A percentile compares a stretch with the other conserved stretches of the same genome.
Conservation (phyloP, 2,113 vertebrate species). For the Phylloscopus whistleri region DNA sequence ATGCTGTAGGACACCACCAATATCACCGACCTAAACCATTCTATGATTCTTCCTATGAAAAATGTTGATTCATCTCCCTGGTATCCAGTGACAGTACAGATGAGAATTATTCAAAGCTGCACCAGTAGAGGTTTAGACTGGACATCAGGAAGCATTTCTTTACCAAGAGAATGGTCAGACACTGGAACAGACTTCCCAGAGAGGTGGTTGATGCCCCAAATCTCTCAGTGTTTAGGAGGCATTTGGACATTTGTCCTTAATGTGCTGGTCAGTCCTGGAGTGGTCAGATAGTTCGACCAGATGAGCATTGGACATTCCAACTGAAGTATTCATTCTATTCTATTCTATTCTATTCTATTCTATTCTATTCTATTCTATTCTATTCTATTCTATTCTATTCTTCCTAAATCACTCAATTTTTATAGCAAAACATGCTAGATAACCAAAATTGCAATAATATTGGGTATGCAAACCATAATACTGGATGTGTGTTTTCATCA, state of each 20-base stretch:
- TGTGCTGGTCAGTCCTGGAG: neutral
- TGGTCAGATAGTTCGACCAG: neutral
- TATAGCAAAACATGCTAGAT: neutral
- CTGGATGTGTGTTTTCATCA: neutral
- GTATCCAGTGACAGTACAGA: neutral
- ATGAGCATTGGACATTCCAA: neutral
- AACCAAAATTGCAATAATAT: neutral
- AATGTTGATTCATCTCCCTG: neutral
- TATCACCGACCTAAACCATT: neutral
- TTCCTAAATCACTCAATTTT: neutral
- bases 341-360: neutral
- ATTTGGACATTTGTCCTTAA: neutral
- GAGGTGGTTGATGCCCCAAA: neutral
- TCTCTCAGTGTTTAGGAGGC: neutral
- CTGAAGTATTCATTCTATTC: neutral
- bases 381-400: neutral
- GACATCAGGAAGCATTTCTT: neutral
- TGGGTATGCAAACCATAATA: neutral
- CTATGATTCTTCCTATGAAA: neutral
- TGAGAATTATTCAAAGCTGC: neutral
- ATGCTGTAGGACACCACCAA: neutral
- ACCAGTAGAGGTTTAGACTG: neutral
- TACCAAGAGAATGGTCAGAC: neutral
- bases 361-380: neutral
- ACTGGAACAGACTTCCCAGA: neutral